phyloP scores from a whole-genome alignment of 23 tunicate genomes.

The Halocynthia aurantium region DNA sequence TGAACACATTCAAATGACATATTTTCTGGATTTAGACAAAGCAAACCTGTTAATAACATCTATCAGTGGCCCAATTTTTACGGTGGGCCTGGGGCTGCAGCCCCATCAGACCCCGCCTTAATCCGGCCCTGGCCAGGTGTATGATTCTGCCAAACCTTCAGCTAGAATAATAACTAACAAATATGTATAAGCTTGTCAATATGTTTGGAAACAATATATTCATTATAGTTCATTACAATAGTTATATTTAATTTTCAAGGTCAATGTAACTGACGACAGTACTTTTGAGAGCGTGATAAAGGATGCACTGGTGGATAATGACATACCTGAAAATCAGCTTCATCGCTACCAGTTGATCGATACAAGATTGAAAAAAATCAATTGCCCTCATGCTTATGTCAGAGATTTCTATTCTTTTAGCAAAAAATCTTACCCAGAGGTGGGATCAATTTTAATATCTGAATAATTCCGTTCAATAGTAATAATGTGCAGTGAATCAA shows the following conservation, averaged over 20 bases:
- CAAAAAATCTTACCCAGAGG: slow-evolving; percentile 54
- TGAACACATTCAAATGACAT: too few species aligned
- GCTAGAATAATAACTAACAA: too few species aligned
- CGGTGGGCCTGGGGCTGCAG: too few species aligned
- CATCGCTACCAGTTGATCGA: slow-evolving; percentile 53
- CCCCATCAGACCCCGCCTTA: too few species aligned
- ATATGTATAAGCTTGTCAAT: not conserved
- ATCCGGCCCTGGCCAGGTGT: too few species aligned
- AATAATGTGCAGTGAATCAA: too few species aligned
- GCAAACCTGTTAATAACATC: too few species aligned
- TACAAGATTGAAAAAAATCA: slow-evolving; percentile 21
- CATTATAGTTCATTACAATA: not conserved
- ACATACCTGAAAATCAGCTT: slow-evolving; percentile 31
- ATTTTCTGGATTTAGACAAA: too few species aligned
- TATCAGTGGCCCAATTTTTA: too few species aligned
- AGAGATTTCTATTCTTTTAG: slow-evolving; percentile 67
- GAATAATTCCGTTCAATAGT: not conserved
- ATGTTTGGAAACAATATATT: not conserved
- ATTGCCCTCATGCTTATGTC: slow-evolving; percentile 69
- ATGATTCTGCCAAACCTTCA: too few species aligned
- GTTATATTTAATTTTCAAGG: slow-evolving; percentile 14
- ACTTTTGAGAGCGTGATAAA: slow-evolving; percentile 54
- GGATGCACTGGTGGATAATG: slow-evolving; percentile 22
- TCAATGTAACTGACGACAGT: slow-evolving; percentile 58
- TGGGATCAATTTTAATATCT: slow-evolving; percentile 4